Percentiles rank a stretch among this genome's conserved stretches.
Conservation (phyloP, 2,113 vertebrate species). For the Microcebus ravelobensis region DNA sequence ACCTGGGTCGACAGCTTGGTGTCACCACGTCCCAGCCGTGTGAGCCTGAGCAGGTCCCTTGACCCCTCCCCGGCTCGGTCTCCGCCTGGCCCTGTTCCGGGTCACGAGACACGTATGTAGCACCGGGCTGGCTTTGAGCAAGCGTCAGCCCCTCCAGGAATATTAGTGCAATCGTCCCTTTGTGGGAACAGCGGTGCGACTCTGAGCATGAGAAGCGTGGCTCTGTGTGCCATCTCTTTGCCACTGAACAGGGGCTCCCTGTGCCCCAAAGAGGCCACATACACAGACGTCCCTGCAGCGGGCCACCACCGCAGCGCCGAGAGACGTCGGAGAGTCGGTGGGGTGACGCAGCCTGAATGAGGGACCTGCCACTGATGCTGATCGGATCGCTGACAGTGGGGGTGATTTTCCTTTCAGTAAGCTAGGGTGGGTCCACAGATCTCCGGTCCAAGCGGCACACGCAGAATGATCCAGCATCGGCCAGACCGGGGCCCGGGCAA, state of each 20-base stretch:
- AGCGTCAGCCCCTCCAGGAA: no score
- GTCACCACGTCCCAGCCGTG: no score
- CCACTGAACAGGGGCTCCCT: neutral
- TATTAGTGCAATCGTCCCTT: no score
- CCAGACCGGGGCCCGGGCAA: neutral
- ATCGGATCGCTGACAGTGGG: neutral
- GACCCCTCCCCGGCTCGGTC: no score
- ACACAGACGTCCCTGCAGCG: accelerated
- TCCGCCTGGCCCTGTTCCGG: no score
- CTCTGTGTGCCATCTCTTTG: neutral
- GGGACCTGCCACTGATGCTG: neutral
- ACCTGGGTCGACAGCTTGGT: no score
- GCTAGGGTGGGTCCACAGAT: neutral
- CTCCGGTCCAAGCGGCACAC: neutral
- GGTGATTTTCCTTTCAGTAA: neutral
- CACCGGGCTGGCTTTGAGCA: no score
- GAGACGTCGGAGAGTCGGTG: neutral
- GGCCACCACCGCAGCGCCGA: neutral
- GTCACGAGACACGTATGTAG: no score
- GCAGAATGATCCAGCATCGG: neutral
- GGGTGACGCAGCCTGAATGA: accelerated
- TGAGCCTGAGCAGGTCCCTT: no score
- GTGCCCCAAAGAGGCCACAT: no score
- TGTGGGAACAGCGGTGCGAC: neutral
- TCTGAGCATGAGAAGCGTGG: neutral